Base-by-base conservation (phyloP, 2,113 vertebrate species). In the Indicator maculatus region DNA sequence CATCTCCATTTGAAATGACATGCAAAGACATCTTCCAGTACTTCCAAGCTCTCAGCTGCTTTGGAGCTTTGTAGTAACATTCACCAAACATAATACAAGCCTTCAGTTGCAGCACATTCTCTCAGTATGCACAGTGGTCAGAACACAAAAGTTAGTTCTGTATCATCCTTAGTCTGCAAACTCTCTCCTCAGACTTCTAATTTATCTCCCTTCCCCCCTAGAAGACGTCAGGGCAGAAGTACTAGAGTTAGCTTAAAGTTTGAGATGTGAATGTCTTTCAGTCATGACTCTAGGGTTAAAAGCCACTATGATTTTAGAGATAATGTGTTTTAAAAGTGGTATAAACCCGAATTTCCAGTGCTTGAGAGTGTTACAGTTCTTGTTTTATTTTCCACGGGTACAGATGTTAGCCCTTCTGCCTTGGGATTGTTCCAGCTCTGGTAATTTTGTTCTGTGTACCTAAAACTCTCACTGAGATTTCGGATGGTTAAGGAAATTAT, bases 351-450 rank as follows among this genome's bases (percentile, higher is more conserved):
- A 75, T 88, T 94, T 44, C 76, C 81, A 58, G 69, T 72, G 88
- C 91, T 86, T 52, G 61, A 90, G 79, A 85, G 59, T 77, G 81
- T 94, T 89, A 30, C 17, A 64, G 82, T 77, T 86, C 82, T 77
- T 89, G 53, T 83, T 95, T 95, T 88, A 81, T 93, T 94, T 95
- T 93, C 45, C 61, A 63, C 0, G 2, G 53, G 69, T 95, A 90
- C 95, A 97, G 96, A 93, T 95, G 93, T 94, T 93, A 86, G 60
- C 83, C 79, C 69, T 86, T 76, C 53, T 93, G 89, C 89, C 76
- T 91, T 86, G 81, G 91, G 93, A 90, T 74, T 8, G 1, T 78
- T 93, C 91, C 95, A 95, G 55, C 73, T 91, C 53, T 86, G 69
- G 44, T 78, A 94, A 90, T 95, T 89, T 75, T 4, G 1, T 75